Evolutionary conservation across 2,888 invertebrate species (phyloP).

Genomic region (Lingula anatina): DNA sequence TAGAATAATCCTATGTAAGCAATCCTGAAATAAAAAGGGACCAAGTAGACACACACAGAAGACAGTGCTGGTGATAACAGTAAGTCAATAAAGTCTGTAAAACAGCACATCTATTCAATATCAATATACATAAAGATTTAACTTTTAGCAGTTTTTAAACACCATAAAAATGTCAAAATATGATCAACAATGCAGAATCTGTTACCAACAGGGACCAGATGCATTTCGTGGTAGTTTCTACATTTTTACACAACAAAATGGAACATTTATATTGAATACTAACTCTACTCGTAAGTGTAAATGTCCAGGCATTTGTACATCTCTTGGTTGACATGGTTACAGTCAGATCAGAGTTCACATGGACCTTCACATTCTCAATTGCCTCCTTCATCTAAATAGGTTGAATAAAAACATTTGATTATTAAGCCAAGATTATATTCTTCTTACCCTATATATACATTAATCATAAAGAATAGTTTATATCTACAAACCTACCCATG

Average conservation of each 20-base stretch:
- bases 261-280: too few relatives aligned
- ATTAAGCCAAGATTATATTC: neutral
- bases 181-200: too few relatives aligned
- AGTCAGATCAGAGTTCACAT: constrained; percentile 57
- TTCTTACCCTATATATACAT: too few relatives aligned
- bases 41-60: neutral
- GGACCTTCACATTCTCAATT: constrained; percentile 60
- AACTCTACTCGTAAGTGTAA: constrained; percentile 47
- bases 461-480: too few relatives aligned
- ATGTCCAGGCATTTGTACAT: constrained; percentile 44
- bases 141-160: too few relatives aligned
- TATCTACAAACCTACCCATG: too few relatives aligned
- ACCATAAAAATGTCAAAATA: too few relatives aligned
- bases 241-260: too few relatives aligned
- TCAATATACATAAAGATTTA: constrained; percentile 61
- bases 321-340: constrained; percentile 41
- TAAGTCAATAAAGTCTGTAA: too few relatives aligned
- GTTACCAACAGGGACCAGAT: too few relatives aligned
- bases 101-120: constrained; percentile 9
- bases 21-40: constrained; percentile 46
- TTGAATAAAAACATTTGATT: neutral
- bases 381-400: constrained; percentile 58
- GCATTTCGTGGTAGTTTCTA: too few relatives aligned
- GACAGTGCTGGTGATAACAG: too few relatives aligned
- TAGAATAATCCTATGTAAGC: constrained; percentile 62